A percentile compares a stretch with the other conserved stretches of the same genome.
Conservation (phyloP, 92 coral and sea anemone genomes). For the Montipora capitata region DNA sequence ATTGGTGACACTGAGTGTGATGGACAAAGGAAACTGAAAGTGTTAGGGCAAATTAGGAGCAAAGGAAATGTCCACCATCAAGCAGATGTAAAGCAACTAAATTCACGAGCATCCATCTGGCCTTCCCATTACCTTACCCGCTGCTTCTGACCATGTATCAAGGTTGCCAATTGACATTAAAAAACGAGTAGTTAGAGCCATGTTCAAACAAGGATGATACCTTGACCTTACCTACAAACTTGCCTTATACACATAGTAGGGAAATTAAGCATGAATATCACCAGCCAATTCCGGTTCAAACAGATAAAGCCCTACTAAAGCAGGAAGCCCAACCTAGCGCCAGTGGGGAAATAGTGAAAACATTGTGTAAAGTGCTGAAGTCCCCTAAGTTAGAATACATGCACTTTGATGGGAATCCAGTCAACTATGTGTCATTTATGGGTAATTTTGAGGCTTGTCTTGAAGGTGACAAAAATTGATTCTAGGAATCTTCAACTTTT, state of each 20-base stretch:
- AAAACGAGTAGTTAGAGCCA: not conserved
- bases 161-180: not conserved
- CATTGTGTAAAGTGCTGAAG: conserved; percentile 30
- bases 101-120: not conserved
- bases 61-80: not conserved
- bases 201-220: not conserved
- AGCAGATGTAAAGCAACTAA: not conserved
- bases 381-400: conserved; percentile 50
- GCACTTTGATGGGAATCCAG: conserved; percentile 56
- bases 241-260: not conserved
- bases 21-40: not conserved
- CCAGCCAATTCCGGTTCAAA: conserved; percentile 7
- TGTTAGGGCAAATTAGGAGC: not conserved
- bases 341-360: conserved; percentile 26
- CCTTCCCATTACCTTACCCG: conserved; percentile 2
- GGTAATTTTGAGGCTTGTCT: conserved; percentile 42
- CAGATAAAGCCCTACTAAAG: not conserved
- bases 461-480: conserved; percentile 3
- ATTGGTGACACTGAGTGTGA: not conserved
- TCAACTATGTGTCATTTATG: conserved; percentile 31
- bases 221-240: not conserved
- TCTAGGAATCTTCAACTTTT: conserved; percentile 57
- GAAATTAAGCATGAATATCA: not conserved
- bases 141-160: not conserved
- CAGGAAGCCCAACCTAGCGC: not conserved